Evolutionary conservation across 2,797 vertebrate species (phyloP).

Genomic region (Gymnodraco acuticeps): DNA sequence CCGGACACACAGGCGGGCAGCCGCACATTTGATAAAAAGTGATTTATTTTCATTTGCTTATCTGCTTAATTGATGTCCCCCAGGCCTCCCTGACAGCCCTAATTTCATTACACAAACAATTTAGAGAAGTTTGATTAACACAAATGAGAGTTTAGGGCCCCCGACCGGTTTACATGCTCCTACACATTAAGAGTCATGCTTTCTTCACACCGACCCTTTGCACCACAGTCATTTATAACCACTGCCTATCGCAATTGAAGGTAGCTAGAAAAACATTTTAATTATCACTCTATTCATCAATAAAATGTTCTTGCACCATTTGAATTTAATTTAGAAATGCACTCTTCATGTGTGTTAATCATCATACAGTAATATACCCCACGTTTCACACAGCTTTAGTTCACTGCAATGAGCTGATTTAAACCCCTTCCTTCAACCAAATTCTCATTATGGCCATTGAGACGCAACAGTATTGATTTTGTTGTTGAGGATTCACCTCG

Average conservation of each 20-base stretch:
- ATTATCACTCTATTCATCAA: slow-evolving; percentile 48
- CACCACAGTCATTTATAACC: slow-evolving; percentile 55
- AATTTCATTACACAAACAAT: slow-evolving; percentile 85
- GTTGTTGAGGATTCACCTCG: slow-evolving; percentile 63
- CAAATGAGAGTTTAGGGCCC: slow-evolving; percentile 73
- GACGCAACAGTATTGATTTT: slow-evolving; percentile 68
- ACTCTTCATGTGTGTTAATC: slow-evolving; percentile 19
- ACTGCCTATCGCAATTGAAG: slow-evolving; percentile 29
- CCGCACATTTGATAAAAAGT: slow-evolving; percentile 63
- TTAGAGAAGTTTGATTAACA: slow-evolving; percentile 83
- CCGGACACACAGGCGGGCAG: slow-evolving; percentile 65
- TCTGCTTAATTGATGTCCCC: slow-evolving; percentile 83
- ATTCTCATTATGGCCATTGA: slow-evolving; percentile 62
- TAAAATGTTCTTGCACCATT: neutral
- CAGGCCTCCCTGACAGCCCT: slow-evolving; percentile 64
- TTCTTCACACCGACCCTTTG: slow-evolving; percentile 30
- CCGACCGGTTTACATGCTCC: slow-evolving; percentile 50
- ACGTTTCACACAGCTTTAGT: slow-evolving; percentile 28
- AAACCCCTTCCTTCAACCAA: slow-evolving; percentile 38
- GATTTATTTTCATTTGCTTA: slow-evolving; percentile 85
- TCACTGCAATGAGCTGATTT: slow-evolving; percentile 40
- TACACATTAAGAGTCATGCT: slow-evolving; percentile 39
- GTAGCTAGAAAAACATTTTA: slow-evolving; percentile 26
- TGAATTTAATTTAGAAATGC: neutral
- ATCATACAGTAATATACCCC: slow-evolving; percentile 21